A percentile compares a stretch with the other conserved stretches of the same genome.
phyloP scores from a whole-genome alignment of 2,797 vertebrate genomes.

The Serranus cabrilla region DNA sequence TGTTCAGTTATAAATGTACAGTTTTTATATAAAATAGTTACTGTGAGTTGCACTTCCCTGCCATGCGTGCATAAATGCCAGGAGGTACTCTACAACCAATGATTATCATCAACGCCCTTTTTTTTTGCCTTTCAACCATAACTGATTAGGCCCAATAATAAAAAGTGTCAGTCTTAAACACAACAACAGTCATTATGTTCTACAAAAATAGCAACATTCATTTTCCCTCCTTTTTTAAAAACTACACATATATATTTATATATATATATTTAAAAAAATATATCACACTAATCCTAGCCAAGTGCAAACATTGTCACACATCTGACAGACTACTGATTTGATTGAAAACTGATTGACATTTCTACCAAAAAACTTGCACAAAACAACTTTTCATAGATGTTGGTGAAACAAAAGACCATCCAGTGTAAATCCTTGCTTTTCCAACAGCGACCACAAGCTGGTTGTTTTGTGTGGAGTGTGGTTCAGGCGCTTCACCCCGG shows the following conservation, averaged over 20 bases:
- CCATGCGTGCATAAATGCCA: conserved; percentile 70
- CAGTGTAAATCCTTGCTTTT: conserved; percentile 72
- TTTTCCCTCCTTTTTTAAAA: conserved; percentile 73
- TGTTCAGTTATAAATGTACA: conserved; percentile 70
- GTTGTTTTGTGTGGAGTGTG: conserved; percentile 23
- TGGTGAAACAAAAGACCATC: conserved; percentile 63
- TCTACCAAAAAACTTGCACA: conserved; percentile 73
- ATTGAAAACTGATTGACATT: conserved; percentile 72
- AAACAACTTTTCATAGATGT: conserved; percentile 52
- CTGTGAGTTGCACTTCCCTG: conserved; percentile 74
- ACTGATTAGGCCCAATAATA: conserved; percentile 64
- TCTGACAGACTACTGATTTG: conserved; percentile 88
- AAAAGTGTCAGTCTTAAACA: conserved; percentile 77
- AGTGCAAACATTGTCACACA: conserved; percentile 92
- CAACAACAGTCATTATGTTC: conserved; percentile 73
- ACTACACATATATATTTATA: conserved; percentile 66
- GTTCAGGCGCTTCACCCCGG: not conserved
- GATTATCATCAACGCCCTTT: conserved; percentile 77
- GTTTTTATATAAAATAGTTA: conserved; percentile 73
- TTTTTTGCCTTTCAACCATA: conserved; percentile 53
- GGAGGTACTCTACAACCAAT: conserved; percentile 74
- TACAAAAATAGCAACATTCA: conserved; percentile 87
- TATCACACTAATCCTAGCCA: conserved; percentile 88
- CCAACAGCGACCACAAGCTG: conserved; percentile 35
- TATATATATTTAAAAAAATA: conserved; percentile 86